Evolutionary conservation across 2,888 invertebrate genomes (phyloP).

Genomic region (Agelastica alni): DNA sequence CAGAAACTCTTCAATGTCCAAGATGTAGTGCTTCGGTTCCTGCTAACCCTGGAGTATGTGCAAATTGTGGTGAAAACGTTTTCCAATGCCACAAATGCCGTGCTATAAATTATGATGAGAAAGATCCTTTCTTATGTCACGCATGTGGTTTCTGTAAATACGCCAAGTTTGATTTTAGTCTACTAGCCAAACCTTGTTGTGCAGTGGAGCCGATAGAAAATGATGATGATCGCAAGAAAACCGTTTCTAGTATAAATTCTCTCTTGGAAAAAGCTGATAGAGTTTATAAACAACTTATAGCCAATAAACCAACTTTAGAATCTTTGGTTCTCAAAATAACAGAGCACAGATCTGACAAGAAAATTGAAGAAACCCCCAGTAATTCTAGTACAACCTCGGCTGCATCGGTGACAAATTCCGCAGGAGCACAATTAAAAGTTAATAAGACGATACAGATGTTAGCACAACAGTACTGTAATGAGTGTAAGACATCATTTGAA

Average conservation of each 20-base stretch:
- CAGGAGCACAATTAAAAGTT: conserved; percentile 64
- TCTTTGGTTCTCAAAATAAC: conserved; percentile 82
- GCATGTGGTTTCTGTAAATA: conserved; percentile 99
- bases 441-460: conserved; percentile 92
- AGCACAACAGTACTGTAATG: conserved; percentile 93
- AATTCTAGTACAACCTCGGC: conserved; percentile 38
- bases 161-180: conserved; percentile 96
- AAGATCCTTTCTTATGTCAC: conserved; percentile 98
- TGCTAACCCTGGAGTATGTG: conserved; percentile 96
- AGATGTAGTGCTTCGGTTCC: conserved; percentile 95
- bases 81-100: conserved; percentile 99
- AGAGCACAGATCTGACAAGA: conserved; percentile 80
- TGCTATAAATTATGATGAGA: conserved; percentile 98
- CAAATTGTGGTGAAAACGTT: conserved; percentile 97
- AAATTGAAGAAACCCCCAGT: conserved; percentile 56
- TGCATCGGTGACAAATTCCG: conserved; percentile 30
- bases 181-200: conserved; percentile 89
- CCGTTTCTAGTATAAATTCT: conserved; percentile 87
- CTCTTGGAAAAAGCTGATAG: conserved; percentile 93
- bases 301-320: conserved; percentile 89
- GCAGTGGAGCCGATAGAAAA: conserved; percentile 97
- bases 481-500: conserved; percentile 93
- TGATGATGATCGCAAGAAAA: conserved; percentile 95
- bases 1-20: conserved; percentile 68
- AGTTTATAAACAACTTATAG: conserved; percentile 87